Percentiles rank a stretch among this genome's conserved stretches.
Evolutionary conservation across 2,888 invertebrate genomes (phyloP).

Genomic region (Pasiphila rectangulata): DNA sequence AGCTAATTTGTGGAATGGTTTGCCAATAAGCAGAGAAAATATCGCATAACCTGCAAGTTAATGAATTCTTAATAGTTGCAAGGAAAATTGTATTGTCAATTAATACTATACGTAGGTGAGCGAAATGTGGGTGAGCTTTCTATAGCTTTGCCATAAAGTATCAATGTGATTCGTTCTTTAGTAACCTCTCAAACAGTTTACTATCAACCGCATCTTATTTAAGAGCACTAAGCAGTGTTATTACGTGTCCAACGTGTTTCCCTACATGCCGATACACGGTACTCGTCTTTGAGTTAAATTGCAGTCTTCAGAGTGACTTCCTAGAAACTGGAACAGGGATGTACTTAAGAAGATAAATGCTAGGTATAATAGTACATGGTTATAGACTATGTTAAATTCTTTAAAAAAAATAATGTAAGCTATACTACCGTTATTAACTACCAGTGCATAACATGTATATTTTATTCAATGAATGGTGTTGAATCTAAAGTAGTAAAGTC

Average conservation of each 20-base stretch:
- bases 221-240: conserved; percentile 18
- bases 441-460: no score
- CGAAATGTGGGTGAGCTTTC: background rate
- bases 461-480: no score
- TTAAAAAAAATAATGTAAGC: no score
- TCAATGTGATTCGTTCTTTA: background rate
- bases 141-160: background rate
- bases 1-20: no score
- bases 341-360: background rate
- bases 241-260: conserved; percentile 17
- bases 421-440: no score
- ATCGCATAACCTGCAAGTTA: background rate
- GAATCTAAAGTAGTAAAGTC: no score
- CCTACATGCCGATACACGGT: conserved; percentile 14
- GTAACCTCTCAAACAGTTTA: conserved; percentile 7
- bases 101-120: background rate
- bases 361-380: no score
- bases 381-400: no score
- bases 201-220: conserved; percentile 13
- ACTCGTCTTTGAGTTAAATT: conserved; percentile 14
- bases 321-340: conserved; percentile 10
- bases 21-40: background rate
- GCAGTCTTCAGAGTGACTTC: conserved; percentile 13
- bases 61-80: background rate
- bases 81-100: background rate